Conservation (phyloP, 2,797 vertebrate genomes). For the Botia almorhae region DNA sequence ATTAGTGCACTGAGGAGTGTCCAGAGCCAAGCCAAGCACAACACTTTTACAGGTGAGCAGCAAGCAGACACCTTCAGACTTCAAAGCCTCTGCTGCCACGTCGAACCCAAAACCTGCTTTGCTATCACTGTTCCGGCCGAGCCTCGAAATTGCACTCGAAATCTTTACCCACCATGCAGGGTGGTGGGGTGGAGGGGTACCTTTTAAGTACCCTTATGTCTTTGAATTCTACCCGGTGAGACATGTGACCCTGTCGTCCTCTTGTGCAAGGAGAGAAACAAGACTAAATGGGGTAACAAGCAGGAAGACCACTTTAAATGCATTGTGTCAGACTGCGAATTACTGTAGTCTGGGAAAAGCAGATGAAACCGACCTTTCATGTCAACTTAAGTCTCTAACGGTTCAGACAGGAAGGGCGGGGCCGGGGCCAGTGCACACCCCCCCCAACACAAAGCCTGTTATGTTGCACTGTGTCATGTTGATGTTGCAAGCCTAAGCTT, state of each 20-base stretch:
- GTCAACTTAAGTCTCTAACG: slow-evolving; percentile 16
- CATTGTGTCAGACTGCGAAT: slow-evolving; percentile 20
- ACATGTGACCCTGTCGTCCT: slow-evolving; percentile 15
- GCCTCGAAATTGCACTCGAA: slow-evolving; percentile 31
- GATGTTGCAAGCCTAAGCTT: slow-evolving; percentile 27
- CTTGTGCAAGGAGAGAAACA: slow-evolving; percentile 19
- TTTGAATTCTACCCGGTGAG: slow-evolving; percentile 1
- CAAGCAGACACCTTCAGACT: slow-evolving; percentile 38
- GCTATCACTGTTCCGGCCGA: slow-evolving; percentile 38
- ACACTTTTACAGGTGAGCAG: slow-evolving; percentile 45
- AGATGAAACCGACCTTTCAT: slow-evolving; percentile 9
- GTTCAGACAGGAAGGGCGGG: slow-evolving; percentile 11
- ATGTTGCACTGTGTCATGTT: slow-evolving; percentile 14
- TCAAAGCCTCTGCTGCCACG: slow-evolving; percentile 37
- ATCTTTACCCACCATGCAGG: slow-evolving; percentile 5
- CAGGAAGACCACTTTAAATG: slow-evolving; percentile 54
- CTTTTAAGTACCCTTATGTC: not conserved
- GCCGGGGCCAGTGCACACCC: slow-evolving; percentile 6
- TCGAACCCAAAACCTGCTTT: slow-evolving; percentile 37
- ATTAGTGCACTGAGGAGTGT: slow-evolving; percentile 39
- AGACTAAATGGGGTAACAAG: slow-evolving; percentile 19
- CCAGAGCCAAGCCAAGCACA: slow-evolving; percentile 45
- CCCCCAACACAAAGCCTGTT: slow-evolving; percentile 27
- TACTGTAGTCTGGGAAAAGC: slow-evolving; percentile 15
- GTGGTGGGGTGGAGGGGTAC: not conserved